phyloP scores from a whole-genome alignment of 2,113 vertebrate genomes.

The Anhinga anhinga region DNA sequence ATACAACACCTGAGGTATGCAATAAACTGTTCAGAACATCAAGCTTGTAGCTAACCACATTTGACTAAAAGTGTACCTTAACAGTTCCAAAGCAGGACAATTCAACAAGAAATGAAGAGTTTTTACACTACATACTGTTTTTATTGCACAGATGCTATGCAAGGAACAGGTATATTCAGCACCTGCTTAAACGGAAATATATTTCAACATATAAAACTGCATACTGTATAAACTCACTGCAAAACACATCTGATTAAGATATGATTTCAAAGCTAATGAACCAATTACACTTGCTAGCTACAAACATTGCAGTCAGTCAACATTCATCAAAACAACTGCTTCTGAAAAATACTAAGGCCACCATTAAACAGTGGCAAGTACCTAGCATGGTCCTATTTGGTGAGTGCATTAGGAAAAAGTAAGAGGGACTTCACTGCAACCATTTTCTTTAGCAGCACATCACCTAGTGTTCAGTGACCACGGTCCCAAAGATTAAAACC shows the following conservation, averaged over 20 bases:
- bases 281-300: neutral
- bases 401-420: neutral
- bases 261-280: neutral
- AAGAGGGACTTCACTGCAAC: neutral
- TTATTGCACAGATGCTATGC: neutral
- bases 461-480: neutral
- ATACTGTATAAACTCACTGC: neutral
- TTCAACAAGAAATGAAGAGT: neutral
- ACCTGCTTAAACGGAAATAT: neutral
- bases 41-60: neutral
- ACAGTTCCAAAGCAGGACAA: neutral
- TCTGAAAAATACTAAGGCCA: neutral
- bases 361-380: neutral
- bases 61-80: neutral
- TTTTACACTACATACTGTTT: neutral
- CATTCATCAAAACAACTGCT: neutral
- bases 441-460: neutral
- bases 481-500: neutral
- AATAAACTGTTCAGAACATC: neutral
- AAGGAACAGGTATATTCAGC: neutral
- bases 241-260: neutral
- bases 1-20: neutral
- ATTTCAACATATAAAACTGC: neutral
- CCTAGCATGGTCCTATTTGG: neutral
- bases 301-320: neutral